Evolutionary conservation across 2,888 invertebrate species (phyloP), one percentile per base, ranked within the genome.

Genomic region (Cheilosia grossa): DNA sequence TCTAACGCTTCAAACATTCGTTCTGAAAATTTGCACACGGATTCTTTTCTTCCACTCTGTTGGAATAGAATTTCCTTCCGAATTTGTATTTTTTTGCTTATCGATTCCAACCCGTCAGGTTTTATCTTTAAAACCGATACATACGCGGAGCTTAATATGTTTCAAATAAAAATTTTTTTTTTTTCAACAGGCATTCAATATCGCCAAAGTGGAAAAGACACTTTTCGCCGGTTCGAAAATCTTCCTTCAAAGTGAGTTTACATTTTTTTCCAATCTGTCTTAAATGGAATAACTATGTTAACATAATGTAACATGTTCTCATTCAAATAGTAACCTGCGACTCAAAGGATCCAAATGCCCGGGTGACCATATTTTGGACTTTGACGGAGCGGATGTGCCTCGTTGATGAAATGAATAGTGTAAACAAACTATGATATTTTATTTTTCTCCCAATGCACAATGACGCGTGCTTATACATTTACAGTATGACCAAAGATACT

Each of bases 181-280:
- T 37, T 47, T 49, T 51, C 33, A 17, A 24, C 73, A 90, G 91
- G 87, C 85, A 64, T 87, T 87, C 2, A 89, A 88, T 75, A 88
- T 88, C 4, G 89, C 88, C 30, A 80, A 88, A 37, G 90, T 90
- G 63, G 89, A 90, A 86, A 94, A 96, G 92, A 94, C 94, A 69
- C 92, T 97, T 88, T 95, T 95, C 91, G 94, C 94, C 89, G 94
- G 94, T 85, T 95, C 96, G 1, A 94, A 95, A 91, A 93, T 97
- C 75, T 94, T 93, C 90, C 93, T 96, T 67, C 93, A 93, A 91
- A 93, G 96, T 96, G 92, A 94, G 94, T 89, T 86, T 53, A 6
- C 15, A 47, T 21, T 24, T 42, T 21, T 1, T 30, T 2, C 30
- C 9, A 30, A 30, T 30, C 30, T 9, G 27, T 27, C 27, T 27